phyloP scores from a whole-genome alignment of 2,888 invertebrate species.

The Drosophila pullipes region DNA sequence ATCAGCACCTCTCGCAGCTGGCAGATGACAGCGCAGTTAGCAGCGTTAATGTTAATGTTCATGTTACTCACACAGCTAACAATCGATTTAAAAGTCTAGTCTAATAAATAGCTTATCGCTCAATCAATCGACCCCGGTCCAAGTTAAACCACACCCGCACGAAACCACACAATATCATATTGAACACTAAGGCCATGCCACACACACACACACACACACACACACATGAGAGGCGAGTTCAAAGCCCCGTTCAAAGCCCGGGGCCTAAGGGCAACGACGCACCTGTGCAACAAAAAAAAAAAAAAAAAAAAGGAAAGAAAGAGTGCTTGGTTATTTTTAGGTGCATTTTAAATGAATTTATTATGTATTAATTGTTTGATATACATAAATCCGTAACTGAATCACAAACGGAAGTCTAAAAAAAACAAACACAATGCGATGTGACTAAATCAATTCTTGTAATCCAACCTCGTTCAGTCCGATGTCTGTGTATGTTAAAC shows the following conservation, averaged over 20 bases:
- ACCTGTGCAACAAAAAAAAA: constrained; percentile 25
- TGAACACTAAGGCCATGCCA: constrained; percentile 64
- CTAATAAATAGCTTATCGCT: constrained; percentile 15
- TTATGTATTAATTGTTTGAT: constrained; percentile 66
- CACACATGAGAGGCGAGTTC: constrained; percentile 45
- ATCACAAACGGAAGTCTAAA: constrained; percentile 60
- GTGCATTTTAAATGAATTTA: constrained; percentile 67
- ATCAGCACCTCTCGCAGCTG: background rate
- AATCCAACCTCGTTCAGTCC: constrained; percentile 33
- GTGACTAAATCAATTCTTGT: constrained; percentile 70
- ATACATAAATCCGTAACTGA: constrained; percentile 52
- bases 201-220: constrained; percentile 4
- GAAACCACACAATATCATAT: constrained; percentile 33
- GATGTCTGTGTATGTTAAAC: constrained; percentile 44
- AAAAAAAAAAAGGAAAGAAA: constrained; percentile 26
- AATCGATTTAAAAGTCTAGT: constrained; percentile 12
- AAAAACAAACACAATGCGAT: constrained; percentile 25
- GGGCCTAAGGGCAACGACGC: constrained; percentile 57
- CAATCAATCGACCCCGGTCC: constrained; percentile 47
- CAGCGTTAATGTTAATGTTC: background rate
- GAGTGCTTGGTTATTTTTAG: constrained; percentile 67
- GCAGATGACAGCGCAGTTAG: constrained; percentile 12
- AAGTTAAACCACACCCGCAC: constrained; percentile 54
- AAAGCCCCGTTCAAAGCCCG: constrained; percentile 56
- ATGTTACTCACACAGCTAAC: constrained; percentile 4